Percentiles rank a stretch among this genome's conserved stretches.
These are phyloP conservation scores for Crax fasciolata DNA, from an alignment of 2,797 vertebrate genomes.

Conservation along the genomic window DNA sequence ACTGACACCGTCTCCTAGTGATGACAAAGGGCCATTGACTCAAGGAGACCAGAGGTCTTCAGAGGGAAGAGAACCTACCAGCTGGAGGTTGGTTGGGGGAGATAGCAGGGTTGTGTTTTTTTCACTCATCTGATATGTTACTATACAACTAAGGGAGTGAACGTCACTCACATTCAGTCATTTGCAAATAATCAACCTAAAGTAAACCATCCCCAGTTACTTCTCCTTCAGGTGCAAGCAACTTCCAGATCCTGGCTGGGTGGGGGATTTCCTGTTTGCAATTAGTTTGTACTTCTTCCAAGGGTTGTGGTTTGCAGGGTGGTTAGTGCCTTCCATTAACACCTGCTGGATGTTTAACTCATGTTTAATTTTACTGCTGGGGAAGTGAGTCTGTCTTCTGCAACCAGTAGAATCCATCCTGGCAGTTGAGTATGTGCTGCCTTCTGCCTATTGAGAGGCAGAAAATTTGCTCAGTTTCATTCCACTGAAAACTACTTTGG, in stretches of 20 bases:
- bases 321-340: constrained; percentile 34
- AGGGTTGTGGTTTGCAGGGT: constrained; percentile 66
- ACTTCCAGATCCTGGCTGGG: constrained; percentile 28
- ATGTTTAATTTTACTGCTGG: constrained; percentile 47
- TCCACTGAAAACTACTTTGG: not conserved
- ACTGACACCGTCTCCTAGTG: not conserved
- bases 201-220: constrained; percentile 26
- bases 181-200: constrained; percentile 14
- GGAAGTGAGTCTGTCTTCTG: constrained; percentile 47
- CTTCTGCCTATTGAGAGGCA: not conserved
- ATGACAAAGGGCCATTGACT: not conserved
- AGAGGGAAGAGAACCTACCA: not conserved
- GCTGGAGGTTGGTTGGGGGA: not conserved
- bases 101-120: not conserved
- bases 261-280: constrained; percentile 78
- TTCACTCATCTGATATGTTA: not conserved
- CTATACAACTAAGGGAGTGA: not conserved
- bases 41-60: not conserved
- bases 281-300: constrained; percentile 78
- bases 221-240: constrained; percentile 34
- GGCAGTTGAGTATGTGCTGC: not conserved
- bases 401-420: constrained; percentile 14
- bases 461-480: not conserved
- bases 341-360: constrained; percentile 37
- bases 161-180: not conserved